A percentile compares a stretch with the other conserved stretches of the same genome.
phyloP scores from a whole-genome alignment of 1,140 invertebrate genomes.

The Pachypsylla venusta region DNA sequence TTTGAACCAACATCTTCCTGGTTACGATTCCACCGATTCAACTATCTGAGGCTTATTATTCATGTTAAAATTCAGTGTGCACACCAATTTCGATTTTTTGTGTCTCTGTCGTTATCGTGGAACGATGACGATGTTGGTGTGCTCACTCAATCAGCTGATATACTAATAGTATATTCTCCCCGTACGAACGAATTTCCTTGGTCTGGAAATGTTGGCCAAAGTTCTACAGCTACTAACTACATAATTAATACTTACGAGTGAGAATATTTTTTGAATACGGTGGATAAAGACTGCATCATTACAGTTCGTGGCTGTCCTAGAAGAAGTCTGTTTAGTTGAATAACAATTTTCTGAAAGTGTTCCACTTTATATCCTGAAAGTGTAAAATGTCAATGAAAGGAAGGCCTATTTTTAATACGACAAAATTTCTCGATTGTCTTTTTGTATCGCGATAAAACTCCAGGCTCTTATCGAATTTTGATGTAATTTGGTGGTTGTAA shows the following conservation, averaged over 20 bases:
- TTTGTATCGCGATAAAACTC: background rate
- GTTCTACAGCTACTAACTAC: conserved; percentile 16
- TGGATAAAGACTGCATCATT: conserved; percentile 39
- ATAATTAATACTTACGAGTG: conserved; percentile 59
- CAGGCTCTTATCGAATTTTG: background rate
- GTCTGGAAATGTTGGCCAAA: no score
- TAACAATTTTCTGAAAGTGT: conserved; percentile 56
- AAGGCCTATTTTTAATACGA: background rate
- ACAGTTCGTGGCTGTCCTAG: conserved; percentile 55
- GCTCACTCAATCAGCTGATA: no score
- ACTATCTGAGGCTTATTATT: no score
- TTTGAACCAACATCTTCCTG: no score
- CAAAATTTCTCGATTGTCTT: background rate
- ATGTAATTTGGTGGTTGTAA: no score
- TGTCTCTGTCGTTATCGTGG: no score
- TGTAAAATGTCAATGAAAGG: conserved; percentile 13
- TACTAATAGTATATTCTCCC: no score
- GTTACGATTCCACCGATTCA: no score
- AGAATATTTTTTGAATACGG: conserved; percentile 85
- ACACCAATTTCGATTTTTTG: no score
- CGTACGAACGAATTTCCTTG: no score
- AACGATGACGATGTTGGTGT: no score
- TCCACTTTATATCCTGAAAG: conserved; percentile 49
- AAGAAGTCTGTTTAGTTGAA: conserved; percentile 58
- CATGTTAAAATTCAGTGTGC: no score